phyloP scores from a whole-genome alignment of 2,113 vertebrate species.

The Chaetodon auriga region DNA sequence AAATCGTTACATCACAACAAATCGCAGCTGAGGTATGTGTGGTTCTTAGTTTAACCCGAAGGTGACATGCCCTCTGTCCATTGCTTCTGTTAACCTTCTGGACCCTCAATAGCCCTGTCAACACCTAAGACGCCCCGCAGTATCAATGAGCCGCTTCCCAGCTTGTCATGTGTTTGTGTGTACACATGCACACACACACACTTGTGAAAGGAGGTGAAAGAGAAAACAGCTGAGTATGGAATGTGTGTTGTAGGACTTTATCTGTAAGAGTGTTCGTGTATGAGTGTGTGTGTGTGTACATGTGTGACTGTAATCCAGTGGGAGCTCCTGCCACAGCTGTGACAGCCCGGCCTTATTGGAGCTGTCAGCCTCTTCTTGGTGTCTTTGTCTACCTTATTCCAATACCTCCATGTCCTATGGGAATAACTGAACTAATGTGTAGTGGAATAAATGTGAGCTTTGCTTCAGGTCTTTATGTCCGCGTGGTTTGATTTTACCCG shows the following conservation, averaged over 20 bases:
- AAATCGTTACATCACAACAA: background rate
- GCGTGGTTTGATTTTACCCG: background rate
- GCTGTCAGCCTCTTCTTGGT: slow-evolving; percentile 39
- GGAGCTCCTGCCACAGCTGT: slow-evolving; percentile 52
- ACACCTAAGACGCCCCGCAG: slow-evolving; percentile 23
- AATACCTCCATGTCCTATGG: slow-evolving; percentile 15
- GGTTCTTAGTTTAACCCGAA: background rate
- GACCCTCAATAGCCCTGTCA: slow-evolving; percentile 11
- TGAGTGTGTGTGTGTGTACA: background rate
- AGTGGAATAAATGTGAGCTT: background rate
- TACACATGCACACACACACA: background rate
- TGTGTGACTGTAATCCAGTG: slow-evolving; percentile 19
- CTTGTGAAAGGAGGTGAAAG: background rate
- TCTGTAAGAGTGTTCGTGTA: background rate
- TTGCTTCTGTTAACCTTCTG: background rate
- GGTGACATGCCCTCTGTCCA: background rate
- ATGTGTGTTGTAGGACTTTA: background rate
- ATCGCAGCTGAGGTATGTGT: background rate
- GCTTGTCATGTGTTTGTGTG: background rate
- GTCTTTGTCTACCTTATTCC: slow-evolving; percentile 44
- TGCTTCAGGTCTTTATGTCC: background rate
- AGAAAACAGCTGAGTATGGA: background rate
- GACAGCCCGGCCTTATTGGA: slow-evolving; percentile 39
- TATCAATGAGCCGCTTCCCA: slow-evolving; percentile 20
- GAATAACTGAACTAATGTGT: slow-evolving; percentile 10